Percentiles rank a stretch among this genome's conserved stretches.
Evolutionary conservation across 1,140 invertebrate genomes (phyloP).

Genomic region (Zeugodacus cucurbitae): DNA sequence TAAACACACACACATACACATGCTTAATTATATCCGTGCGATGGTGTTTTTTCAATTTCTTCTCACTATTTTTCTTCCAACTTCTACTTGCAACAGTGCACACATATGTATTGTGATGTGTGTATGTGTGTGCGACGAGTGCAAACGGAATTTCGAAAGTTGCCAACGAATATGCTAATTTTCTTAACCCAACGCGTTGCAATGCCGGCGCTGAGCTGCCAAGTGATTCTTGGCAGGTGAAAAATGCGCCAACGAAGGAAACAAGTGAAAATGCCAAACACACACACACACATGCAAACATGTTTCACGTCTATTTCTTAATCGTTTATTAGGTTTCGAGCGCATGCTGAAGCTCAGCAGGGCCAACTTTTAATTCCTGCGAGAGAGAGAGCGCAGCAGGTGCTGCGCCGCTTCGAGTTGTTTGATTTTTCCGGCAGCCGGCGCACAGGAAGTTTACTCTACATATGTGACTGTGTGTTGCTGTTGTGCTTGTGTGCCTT

Average conservation of each 20-base stretch:
- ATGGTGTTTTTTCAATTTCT: background rate
- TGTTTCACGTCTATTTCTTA: background rate
- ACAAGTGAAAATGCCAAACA: background rate
- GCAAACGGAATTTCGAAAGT: constrained; percentile 21
- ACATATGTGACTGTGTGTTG: background rate
- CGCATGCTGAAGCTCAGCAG: background rate
- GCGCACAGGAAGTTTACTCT: background rate
- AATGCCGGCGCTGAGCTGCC: background rate
- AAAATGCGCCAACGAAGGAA: background rate
- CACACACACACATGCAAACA: too few relatives aligned
- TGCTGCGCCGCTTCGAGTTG: background rate
- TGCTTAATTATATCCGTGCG: background rate
- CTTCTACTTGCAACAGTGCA: background rate
- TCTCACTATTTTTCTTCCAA: background rate
- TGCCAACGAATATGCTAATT: constrained; percentile 35
- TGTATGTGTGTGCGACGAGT: background rate
- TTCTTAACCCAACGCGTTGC: background rate
- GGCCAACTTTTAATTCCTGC: background rate
- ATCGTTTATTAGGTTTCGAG: background rate
- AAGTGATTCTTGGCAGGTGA: constrained; percentile 6
- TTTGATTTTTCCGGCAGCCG: background rate
- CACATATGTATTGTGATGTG: background rate
- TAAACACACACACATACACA: background rate
- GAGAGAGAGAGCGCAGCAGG: background rate
- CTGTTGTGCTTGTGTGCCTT: background rate